These are phyloP conservation scores for Ips nitidus DNA, from an alignment of 1,140 invertebrate species.

Conservation along the genomic window DNA sequence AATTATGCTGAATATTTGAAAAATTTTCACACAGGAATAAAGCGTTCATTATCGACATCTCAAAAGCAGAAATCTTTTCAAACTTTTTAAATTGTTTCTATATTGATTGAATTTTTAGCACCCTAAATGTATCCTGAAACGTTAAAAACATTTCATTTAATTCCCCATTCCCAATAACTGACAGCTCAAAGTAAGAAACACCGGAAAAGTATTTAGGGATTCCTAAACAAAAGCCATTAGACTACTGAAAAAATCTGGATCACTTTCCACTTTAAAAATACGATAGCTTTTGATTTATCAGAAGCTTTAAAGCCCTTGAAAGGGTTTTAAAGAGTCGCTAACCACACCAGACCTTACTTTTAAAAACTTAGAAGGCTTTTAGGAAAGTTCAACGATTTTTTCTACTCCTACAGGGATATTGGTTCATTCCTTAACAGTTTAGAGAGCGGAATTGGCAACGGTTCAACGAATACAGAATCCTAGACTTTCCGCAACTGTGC, in stretches of 20 bases:
- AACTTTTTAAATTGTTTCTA: background rate
- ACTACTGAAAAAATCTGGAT: background rate
- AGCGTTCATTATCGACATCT: background rate
- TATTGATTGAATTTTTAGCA: background rate
- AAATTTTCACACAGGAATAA: background rate
- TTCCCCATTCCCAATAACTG: background rate
- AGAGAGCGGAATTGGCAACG: no score
- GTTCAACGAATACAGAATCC: no score
- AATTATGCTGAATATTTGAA: background rate
- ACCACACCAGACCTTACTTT: slow-evolving; percentile 8
- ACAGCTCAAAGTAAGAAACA: slow-evolving; percentile 1
- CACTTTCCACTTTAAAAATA: slow-evolving; percentile 13
- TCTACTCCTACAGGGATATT: no score
- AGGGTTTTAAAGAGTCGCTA: slow-evolving; percentile 17
- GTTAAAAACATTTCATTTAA: slow-evolving; percentile 1
- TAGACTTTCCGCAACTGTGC: no score
- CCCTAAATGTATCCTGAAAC: background rate
- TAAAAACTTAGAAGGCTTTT: slow-evolving; percentile 22
- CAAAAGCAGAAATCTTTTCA: background rate
- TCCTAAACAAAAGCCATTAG: slow-evolving; percentile 10
- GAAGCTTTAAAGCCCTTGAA: slow-evolving; percentile 12
- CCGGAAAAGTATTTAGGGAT: slow-evolving; percentile 13
- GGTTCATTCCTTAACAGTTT: no score
- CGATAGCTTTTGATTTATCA: slow-evolving; percentile 14
- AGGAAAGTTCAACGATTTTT: slow-evolving; percentile 7